Percentiles rank a stretch among this genome's conserved stretches.
Conservation (phyloP, 2,113 vertebrate genomes). For the Procavia capensis region DNA sequence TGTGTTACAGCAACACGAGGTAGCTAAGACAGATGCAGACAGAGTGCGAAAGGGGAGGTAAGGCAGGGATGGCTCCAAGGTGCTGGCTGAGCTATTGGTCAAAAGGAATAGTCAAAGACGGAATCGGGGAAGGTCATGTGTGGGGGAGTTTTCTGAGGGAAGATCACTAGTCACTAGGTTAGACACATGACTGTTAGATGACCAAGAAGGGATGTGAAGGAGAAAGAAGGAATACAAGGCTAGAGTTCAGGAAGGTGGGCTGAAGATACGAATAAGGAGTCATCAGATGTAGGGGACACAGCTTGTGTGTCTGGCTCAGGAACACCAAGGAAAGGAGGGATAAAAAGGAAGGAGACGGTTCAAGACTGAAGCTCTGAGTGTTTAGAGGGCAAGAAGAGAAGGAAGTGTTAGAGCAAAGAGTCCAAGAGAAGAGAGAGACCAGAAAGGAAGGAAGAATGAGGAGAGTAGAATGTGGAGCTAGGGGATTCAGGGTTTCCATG, state of each 20-base stretch:
- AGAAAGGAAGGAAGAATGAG: background rate
- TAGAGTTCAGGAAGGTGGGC: background rate
- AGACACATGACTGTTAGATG: background rate
- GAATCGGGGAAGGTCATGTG: background rate
- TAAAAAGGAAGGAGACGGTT: background rate
- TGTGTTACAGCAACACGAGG: no score
- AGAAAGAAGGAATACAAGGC: background rate
- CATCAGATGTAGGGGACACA: background rate
- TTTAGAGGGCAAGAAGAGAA: background rate
- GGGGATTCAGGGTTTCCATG: background rate
- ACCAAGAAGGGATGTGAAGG: background rate
- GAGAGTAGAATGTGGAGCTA: background rate
- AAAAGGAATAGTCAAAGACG: background rate
- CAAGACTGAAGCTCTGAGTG: background rate
- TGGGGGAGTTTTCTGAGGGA: background rate
- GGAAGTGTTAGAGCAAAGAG: background rate
- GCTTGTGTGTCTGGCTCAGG: background rate
- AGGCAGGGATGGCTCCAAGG: background rate
- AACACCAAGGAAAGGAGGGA: no score
- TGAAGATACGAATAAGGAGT: background rate
- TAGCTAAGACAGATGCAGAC: background rate
- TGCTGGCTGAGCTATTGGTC: background rate
- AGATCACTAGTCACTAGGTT: no score
- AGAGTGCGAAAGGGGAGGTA: background rate
- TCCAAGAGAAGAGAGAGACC: background rate